These are phyloP conservation scores for Scaptomyza hsui DNA, from an alignment of 1,140 invertebrate genomes.

Conservation along the genomic window DNA sequence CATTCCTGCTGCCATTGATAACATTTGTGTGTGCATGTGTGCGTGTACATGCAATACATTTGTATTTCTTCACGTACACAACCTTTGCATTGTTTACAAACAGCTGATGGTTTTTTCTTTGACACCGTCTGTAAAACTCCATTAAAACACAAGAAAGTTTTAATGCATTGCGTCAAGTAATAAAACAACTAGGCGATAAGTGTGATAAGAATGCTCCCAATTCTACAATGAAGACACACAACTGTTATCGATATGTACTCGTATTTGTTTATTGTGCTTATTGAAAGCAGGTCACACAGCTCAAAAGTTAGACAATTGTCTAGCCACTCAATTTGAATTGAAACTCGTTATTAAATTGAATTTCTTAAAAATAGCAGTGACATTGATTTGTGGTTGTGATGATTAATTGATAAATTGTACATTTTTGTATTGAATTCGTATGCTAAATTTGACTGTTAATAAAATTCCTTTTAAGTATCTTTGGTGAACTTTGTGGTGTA, in stretches of 20 bases:
- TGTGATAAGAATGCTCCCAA: no score
- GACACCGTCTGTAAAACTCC: conserved; percentile 21
- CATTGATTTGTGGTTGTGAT: not conserved
- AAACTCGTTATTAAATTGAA: not conserved
- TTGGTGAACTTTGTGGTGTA: not conserved
- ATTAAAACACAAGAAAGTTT: conserved; percentile 14
- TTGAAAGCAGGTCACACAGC: not conserved
- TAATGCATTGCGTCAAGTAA: not conserved
- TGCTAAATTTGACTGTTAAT: not conserved
- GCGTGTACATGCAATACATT: not conserved
- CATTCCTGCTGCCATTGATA: conserved; percentile 48
- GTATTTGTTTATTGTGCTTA: not conserved
- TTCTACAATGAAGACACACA: not conserved
- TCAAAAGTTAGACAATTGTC: not conserved
- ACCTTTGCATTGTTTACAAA: conserved; percentile 72
- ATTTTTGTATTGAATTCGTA: no score
- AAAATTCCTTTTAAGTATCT: not conserved
- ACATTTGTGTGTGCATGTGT: conserved; percentile 25
- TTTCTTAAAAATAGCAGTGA: not conserved
- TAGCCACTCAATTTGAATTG: not conserved
- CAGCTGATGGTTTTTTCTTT: conserved; percentile 49
- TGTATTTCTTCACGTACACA: not conserved
- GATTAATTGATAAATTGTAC: not conserved
- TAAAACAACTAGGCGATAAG: no score
- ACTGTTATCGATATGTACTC: not conserved